These are phyloP conservation scores for Drosophila koepferae DNA, from an alignment of 2,888 invertebrate species.

Conservation along the genomic window DNA sequence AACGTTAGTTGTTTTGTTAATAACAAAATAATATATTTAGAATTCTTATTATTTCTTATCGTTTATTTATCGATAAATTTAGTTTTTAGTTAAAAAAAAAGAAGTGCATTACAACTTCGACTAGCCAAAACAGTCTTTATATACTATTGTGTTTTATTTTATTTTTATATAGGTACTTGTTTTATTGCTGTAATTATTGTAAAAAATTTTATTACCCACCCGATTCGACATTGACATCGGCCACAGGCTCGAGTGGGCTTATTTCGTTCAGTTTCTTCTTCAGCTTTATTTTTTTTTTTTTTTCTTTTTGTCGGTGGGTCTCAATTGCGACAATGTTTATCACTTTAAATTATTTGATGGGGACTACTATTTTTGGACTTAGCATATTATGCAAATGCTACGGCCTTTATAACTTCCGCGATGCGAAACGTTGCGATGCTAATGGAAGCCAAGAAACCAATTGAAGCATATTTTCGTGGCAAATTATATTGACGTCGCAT, in stretches of 20 bases:
- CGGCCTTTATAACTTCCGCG: slow-evolving; percentile 46
- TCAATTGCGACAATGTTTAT: slow-evolving; percentile 48
- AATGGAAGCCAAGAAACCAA: not conserved
- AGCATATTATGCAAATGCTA: slow-evolving; percentile 60
- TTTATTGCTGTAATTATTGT: slow-evolving; percentile 78
- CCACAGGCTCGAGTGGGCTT: slow-evolving; percentile 35
- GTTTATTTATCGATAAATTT: not conserved
- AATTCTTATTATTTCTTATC: not conserved
- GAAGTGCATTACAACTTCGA: slow-evolving; percentile 35
- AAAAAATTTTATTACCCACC: slow-evolving; percentile 69
- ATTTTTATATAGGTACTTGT: slow-evolving; percentile 41
- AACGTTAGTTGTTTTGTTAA: not conserved
- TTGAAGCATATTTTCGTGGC: slow-evolving; percentile 24
- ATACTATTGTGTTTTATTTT: slow-evolving; percentile 31
- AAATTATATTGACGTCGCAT: slow-evolving; percentile 22
- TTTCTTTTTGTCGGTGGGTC: slow-evolving; percentile 54
- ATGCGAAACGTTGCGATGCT: slow-evolving; percentile 19
- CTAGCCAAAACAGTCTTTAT: not conserved
- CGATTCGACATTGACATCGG: slow-evolving; percentile 71
- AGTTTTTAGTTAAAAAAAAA: not conserved
- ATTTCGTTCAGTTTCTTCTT: slow-evolving; percentile 13
- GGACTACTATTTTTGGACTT: slow-evolving; percentile 54
- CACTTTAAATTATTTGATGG: slow-evolving; percentile 77
- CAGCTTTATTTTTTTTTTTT: not conserved
- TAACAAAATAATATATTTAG: not conserved